Conservation (phyloP, 2,113 vertebrate genomes). For the Leptobrachium ailaonicum region DNA sequence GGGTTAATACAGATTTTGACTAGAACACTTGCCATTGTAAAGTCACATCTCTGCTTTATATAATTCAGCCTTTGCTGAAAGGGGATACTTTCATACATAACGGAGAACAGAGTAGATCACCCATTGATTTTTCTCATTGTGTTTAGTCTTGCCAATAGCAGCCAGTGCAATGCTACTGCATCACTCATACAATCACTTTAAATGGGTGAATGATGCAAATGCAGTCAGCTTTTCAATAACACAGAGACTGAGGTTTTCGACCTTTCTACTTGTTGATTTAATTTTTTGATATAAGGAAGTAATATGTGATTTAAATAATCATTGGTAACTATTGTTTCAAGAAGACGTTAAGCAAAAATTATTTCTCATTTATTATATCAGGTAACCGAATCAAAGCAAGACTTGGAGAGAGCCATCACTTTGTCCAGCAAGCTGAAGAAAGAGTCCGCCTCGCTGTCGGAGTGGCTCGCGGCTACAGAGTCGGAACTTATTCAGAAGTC, state of each 20-base stretch:
- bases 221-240: conserved; percentile 7
- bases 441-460: conserved; percentile 76
- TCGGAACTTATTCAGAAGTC: conserved; percentile 82
- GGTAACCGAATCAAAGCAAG: conserved; percentile 96
- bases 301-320: not conserved
- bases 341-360: not conserved
- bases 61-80: not conserved
- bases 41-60: not conserved
- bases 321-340: not conserved
- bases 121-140: conserved; percentile 20
- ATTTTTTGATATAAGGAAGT: not conserved
- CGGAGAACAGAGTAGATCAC: not conserved
- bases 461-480: conserved; percentile 82
- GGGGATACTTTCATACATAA: conserved; percentile 2
- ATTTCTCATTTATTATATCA: conserved; percentile 52
- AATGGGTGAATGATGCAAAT: not conserved
- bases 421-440: conserved; percentile 83
- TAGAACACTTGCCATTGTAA: too few species aligned
- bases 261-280: not conserved
- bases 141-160: not conserved
- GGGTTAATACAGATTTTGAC: too few species aligned
- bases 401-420: conserved; percentile 84
- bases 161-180: not conserved
- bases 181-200: not conserved
- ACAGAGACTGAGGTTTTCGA: not conserved